Percentiles rank a stretch among this genome's conserved stretches.
Conservation (phyloP, 2,113 vertebrate genomes). For the Brienomyrus longianalis region DNA sequence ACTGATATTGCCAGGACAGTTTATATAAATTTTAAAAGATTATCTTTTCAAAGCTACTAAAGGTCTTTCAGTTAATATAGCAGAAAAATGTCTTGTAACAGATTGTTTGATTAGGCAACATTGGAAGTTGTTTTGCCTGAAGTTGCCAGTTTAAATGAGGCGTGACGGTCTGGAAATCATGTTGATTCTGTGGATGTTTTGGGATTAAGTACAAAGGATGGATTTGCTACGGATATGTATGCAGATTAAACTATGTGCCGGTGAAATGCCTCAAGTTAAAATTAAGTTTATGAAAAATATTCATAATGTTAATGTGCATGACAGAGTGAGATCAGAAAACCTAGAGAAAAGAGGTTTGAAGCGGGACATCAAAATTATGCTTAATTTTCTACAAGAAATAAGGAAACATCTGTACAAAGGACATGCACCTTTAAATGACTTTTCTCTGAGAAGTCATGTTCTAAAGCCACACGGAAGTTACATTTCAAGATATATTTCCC, state of each 20-base stretch:
- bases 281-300: neutral
- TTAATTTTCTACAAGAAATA: neutral
- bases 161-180: neutral
- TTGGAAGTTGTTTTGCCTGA: neutral
- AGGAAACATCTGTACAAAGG: neutral
- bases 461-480: neutral
- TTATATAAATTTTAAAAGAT: neutral
- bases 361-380: neutral
- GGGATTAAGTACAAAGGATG: slow-evolving; percentile 5
- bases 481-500: neutral
- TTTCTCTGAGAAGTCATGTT: neutral
- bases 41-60: neutral
- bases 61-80: neutral
- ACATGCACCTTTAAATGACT: neutral
- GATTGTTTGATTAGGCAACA: slow-evolving; percentile 9
- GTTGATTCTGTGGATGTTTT: neutral
- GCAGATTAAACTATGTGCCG: neutral
- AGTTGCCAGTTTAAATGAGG: neutral
- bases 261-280: neutral
- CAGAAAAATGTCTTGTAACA: neutral
- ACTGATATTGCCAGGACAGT: neutral
- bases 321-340: neutral
- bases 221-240: neutral
- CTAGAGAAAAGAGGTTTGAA: neutral
- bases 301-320: neutral